Evolutionary conservation across 2,888 invertebrate genomes (phyloP).

Genomic region (Scaeva pyrastri): DNA sequence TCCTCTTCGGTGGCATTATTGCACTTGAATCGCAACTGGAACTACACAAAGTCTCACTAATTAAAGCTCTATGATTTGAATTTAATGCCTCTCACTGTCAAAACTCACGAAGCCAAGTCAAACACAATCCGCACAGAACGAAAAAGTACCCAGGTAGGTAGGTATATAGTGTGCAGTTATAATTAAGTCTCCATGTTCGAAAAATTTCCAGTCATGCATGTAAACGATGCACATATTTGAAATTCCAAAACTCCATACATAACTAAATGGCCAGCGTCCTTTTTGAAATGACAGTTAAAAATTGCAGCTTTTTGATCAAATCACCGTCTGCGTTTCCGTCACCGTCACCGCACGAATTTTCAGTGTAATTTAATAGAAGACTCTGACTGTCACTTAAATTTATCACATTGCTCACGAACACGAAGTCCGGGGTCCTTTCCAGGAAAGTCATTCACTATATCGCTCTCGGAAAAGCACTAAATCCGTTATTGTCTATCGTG

Average conservation of each 20-base stretch:
- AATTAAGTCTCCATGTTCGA: conserved; percentile 35
- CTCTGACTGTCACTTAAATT: conserved; percentile 47
- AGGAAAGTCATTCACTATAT: conserved; percentile 39
- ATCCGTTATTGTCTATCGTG: conserved; percentile 64
- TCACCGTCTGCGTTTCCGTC: background rate
- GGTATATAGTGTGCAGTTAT: conserved; percentile 2
- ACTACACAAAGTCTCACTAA: conserved; percentile 40
- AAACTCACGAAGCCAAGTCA: conserved; percentile 16
- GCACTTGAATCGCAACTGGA: conserved; percentile 17
- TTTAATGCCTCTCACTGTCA: conserved; percentile 14
- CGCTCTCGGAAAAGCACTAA: conserved; percentile 48
- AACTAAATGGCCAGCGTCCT: conserved; percentile 28
- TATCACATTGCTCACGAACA: conserved; percentile 50
- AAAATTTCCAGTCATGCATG: conserved; percentile 50
- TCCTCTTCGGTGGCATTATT: conserved; percentile 83
- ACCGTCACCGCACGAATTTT: background rate
- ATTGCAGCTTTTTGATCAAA: conserved; percentile 24
- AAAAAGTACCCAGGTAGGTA: conserved; percentile 25
- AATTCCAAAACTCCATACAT: conserved; percentile 35
- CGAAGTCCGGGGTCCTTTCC: conserved; percentile 11
- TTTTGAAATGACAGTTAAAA: conserved; percentile 28
- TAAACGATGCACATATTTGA: background rate
- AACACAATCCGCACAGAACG: conserved; percentile 15
- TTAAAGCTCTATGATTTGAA: background rate
- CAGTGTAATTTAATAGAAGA: conserved; percentile 46